Evolutionary conservation across 2,888 invertebrate species (phyloP).

Genomic region (Orthosia incerta): DNA sequence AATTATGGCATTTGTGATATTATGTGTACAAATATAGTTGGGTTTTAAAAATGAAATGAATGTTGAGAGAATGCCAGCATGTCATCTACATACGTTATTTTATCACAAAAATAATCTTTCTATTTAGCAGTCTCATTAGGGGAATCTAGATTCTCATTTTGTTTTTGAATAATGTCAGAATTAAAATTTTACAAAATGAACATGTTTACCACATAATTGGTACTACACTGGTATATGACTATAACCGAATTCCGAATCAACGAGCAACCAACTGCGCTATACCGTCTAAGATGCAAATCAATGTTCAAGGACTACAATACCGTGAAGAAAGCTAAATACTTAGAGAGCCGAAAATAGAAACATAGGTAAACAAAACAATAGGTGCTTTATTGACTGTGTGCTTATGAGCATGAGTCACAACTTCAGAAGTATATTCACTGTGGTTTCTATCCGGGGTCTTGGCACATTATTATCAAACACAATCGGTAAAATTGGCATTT

Average conservation of each 20-base stretch:
- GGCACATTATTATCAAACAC: conserved; percentile 27
- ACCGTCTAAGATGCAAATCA: conserved; percentile 15
- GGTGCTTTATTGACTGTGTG: conserved; percentile 18
- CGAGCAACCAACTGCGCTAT: neutral
- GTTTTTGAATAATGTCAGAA: neutral
- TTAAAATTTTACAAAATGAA: neutral
- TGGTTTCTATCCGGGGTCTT: conserved; percentile 22
- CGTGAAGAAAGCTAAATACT: conserved; percentile 29
- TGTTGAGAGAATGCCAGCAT: conserved; percentile 38
- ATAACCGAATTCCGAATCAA: conserved; percentile 5
- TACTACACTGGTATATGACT: neutral
- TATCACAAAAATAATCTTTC: neutral
- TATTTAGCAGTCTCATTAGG: neutral
- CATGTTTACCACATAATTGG: neutral
- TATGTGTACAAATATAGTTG: conserved; percentile 23
- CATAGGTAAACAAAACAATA: conserved; percentile 39
- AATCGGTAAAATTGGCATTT: neutral
- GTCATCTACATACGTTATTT: conserved; percentile 9
- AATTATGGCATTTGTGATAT: conserved; percentile 27
- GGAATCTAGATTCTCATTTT: neutral
- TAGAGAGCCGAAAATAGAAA: conserved; percentile 20
- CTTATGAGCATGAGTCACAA: conserved; percentile 34
- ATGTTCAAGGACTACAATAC: conserved; percentile 10
- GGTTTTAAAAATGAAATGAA: conserved; percentile 28
- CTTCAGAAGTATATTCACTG: conserved; percentile 30